phyloP scores from a whole-genome alignment of 1,140 invertebrate genomes.

The Polyergus mexicanus region DNA sequence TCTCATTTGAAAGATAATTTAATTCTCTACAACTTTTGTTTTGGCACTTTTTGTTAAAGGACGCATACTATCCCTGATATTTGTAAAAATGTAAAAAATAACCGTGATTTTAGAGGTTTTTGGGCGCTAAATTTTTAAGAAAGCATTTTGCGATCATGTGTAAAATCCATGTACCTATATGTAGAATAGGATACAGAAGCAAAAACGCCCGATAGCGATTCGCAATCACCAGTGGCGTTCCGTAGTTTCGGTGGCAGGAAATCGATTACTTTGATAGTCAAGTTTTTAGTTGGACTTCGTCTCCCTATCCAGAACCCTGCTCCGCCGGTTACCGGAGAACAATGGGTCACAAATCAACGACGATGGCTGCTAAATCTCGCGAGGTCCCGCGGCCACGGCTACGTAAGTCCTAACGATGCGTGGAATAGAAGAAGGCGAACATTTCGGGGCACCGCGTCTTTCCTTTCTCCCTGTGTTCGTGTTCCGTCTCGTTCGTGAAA shows the following conservation, averaged over 20 bases:
- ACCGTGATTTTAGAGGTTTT: no score
- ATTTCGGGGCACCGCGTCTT: conserved; percentile 64
- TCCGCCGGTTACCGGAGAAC: conserved; percentile 69
- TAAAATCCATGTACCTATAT: no score
- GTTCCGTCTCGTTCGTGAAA: conserved; percentile 49
- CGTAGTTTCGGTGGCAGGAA: conserved; percentile 59
- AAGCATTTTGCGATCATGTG: no score
- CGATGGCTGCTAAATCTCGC: conserved; percentile 77
- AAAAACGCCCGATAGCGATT: conserved; percentile 42
- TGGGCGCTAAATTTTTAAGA: no score
- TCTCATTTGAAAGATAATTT: no score
- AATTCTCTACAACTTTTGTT: no score
- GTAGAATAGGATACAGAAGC: conserved; percentile 10
- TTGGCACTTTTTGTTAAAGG: no score
- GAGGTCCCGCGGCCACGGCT: conserved; percentile 58
- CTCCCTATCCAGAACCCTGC: conserved; percentile 3
- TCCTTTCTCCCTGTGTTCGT: conserved; percentile 46
- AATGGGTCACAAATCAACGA: conserved; percentile 80
- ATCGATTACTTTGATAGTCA: conserved; percentile 78
- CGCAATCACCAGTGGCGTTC: conserved; percentile 20
- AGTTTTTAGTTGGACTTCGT: conserved; percentile 74
- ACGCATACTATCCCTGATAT: no score
- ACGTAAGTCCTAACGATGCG: conserved; percentile 74
- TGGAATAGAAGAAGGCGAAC: conserved; percentile 69
- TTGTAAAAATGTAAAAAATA: no score